Base-by-base conservation (phyloP, 2,113 vertebrate genomes). In the Odontophorus gujanensis region DNA sequence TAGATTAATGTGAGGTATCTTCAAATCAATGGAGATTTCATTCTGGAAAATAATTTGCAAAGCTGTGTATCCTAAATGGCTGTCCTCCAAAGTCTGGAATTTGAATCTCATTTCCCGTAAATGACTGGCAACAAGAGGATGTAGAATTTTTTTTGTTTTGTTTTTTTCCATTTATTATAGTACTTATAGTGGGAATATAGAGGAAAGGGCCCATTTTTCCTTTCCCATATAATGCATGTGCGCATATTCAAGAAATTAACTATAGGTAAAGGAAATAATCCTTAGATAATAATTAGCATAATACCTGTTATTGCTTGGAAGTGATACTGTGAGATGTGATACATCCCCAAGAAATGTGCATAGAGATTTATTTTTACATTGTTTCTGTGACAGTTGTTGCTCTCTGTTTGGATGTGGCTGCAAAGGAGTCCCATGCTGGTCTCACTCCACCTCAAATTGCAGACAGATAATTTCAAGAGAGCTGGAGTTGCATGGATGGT, bases 31-130 rank as follows among this genome's bases (percentile, higher is more conserved):
- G 24, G 87, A 81, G 81, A 80, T 80, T 92, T 87, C 67, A 43
- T 71, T 20, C 59, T 67, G 91, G 87, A 95, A 95, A 95, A 91
- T 85, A 42, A 55, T 95, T 95, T 75, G 57, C 68, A 94, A 87
- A 95, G 28, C 81, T 83, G 50, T 34, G 14, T 82, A 43, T 92
- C 78, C 92, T 67, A 78, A 86, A 75, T 91, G 94, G 93, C 87
- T 42, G 43, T 72, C 51, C 79, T 95, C 89, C 93, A 90, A 78
- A 90, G 75, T 48, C 89, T 95, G 89, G 72, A 87, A 91, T 92
- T 92, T n/a, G 45, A 61, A 62, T 89, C 89, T 87, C 93, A 66
- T 85, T 95, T 94, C 80, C 71, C 0, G 0, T 92, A 89, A 91
- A 82, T 74, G 75, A 92, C 84, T 87, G 82, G 81, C 57, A 83